Percentiles rank a stretch among this genome's conserved stretches.
Evolutionary conservation across 2,888 invertebrate genomes (phyloP).

Genomic region (Serripes groenlandicus): DNA sequence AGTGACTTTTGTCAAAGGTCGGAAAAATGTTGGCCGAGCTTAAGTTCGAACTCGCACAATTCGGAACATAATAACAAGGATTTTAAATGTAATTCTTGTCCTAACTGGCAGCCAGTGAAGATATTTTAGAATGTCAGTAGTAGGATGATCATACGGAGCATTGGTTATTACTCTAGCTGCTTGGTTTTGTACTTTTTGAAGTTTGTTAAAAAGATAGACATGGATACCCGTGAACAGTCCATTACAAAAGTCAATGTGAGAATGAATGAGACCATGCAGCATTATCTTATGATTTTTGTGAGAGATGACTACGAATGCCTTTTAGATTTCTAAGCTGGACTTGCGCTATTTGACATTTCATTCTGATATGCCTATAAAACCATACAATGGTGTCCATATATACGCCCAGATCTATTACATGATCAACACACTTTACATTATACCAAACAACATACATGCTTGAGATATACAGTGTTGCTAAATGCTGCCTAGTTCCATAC

Average conservation of each 20-base stretch:
- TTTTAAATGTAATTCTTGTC: slow-evolving; percentile 42
- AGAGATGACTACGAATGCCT: slow-evolving; percentile 31
- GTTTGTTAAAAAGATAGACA: slow-evolving; percentile 23
- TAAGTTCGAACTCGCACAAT: not conserved
- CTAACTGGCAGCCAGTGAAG: slow-evolving; percentile 47
- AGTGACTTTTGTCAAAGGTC: not conserved
- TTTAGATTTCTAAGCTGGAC: slow-evolving; percentile 39
- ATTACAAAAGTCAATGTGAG: slow-evolving; percentile 39
- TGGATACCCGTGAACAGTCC: slow-evolving; percentile 25
- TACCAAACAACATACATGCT: slow-evolving; percentile 9
- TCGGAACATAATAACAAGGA: slow-evolving; percentile 32
- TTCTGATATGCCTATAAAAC: slow-evolving; percentile 32
- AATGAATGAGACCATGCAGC: slow-evolving; percentile 30
- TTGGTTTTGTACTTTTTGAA: slow-evolving; percentile 31
- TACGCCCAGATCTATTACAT: slow-evolving; percentile 43
- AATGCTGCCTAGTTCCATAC: slow-evolving; percentile 45
- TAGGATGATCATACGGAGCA: slow-evolving; percentile 22
- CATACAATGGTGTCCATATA: slow-evolving; percentile 37
- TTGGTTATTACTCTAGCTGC: slow-evolving; percentile 32
- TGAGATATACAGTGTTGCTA: slow-evolving; percentile 22
- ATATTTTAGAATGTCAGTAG: slow-evolving; percentile 25
- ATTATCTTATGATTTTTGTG: slow-evolving; percentile 28
- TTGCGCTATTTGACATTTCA: slow-evolving; percentile 44
- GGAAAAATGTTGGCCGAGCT: not conserved
- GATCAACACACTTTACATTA: slow-evolving; percentile 43